Evolutionary conservation across 2,113 vertebrate genomes (phyloP), one percentile per base, ranked within the genome.

Genomic region (Vimba vimba): DNA sequence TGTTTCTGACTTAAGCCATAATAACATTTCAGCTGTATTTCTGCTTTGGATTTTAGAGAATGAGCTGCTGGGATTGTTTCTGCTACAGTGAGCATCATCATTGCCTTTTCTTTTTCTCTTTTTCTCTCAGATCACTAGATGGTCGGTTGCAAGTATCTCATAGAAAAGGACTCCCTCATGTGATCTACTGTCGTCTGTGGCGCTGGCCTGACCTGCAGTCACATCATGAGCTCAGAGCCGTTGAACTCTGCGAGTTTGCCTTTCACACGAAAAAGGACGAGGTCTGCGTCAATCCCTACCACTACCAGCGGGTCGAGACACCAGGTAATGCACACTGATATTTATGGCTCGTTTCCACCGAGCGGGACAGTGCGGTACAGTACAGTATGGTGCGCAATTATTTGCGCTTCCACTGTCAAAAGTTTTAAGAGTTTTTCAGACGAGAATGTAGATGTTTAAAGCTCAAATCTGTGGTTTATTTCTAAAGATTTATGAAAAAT

Each of bases 221-320:
- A 89, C 98, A 99, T 94, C 98, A 99, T 11, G 98, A 99, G 94
- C 94, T 99, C 87, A 97, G 98, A 2, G 98, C 98, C 79, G 96
- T 99, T 94, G 98, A 99, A 93, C 93, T 99, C 91, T 99, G 98
- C 90, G 97, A 98, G 91, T 99, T 97, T 0, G 98, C 98, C 91
- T 99, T 99, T 88, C 97, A 98, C 94, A 98, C 97, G 85, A 99
- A 99, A 94, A 99, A 99, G 93, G 98, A 99, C 0, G 98, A 99
- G 92, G 98, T 99, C 85, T 99, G 98, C 0, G 97, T 99, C 90
- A 99, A 99, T 79, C 98, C 98, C 11, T 99, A 99, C 90, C 98
- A 99, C 93, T 99, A 99, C 91, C 98, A 99, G 93, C 94, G 98
- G 82, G 98, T 99, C 68, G 98, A 99, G 92, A 99, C 98, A 0